These are phyloP conservation scores for Pogoniulus pusillus DNA, from an alignment of 2,797 vertebrate genomes.

Conservation along the genomic window DNA sequence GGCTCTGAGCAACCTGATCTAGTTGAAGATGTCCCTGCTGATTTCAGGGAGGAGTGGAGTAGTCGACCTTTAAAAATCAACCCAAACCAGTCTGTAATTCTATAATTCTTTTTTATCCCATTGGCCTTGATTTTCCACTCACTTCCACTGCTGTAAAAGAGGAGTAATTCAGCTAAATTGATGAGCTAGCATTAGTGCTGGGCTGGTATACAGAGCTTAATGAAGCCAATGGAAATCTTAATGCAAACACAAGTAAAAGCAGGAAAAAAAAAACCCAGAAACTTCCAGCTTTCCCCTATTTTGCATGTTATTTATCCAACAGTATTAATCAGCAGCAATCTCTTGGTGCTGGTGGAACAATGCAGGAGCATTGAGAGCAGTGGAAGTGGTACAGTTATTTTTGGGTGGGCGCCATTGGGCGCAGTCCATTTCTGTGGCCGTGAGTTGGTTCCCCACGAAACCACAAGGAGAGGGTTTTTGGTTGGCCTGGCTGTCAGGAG, in stretches of 20 bases:
- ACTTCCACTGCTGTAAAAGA: not conserved
- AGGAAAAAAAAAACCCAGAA: not conserved
- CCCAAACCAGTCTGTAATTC: not conserved
- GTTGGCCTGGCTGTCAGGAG: conserved; percentile 26
- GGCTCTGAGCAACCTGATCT: not conserved
- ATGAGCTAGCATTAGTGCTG: not conserved
- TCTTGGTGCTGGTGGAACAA: conserved; percentile 37
- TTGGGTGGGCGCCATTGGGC: conserved; percentile 53
- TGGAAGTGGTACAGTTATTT: conserved; percentile 49
- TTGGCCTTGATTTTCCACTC: conserved; percentile 8
- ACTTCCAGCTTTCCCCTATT: not conserved
- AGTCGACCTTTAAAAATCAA: not conserved
- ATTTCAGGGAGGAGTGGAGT: not conserved
- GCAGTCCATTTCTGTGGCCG: conserved; percentile 51
- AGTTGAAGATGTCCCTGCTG: not conserved
- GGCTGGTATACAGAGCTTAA: not conserved
- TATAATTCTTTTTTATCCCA: not conserved
- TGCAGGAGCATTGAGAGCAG: not conserved
- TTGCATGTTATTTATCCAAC: conserved; percentile 18
- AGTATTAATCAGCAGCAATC: conserved; percentile 47
- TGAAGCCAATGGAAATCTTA: not conserved
- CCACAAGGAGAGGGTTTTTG: conserved; percentile 31
- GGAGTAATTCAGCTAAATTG: conserved; percentile 2
- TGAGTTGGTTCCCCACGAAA: conserved; percentile 35
- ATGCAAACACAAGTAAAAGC: not conserved